Conservation (phyloP, 1,140 invertebrate species). For the Oscheius sp. region DNA sequence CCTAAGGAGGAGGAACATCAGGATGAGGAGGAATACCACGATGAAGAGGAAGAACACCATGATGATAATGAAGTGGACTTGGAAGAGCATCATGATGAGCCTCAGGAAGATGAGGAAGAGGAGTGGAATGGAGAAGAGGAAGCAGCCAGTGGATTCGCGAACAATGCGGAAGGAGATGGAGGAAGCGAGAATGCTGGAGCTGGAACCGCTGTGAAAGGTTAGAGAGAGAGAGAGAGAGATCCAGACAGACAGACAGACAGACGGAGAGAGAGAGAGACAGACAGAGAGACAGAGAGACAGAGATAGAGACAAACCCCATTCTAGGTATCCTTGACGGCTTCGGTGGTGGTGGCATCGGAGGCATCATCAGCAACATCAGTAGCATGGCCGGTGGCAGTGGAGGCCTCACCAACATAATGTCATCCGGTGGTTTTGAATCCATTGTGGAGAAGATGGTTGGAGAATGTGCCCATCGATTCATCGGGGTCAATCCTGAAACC, state of each 20-base stretch:
- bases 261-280: too few species aligned
- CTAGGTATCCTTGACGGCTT: constrained; percentile 46
- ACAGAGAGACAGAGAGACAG: too few species aligned
- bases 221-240: too few species aligned
- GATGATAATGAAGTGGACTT: constrained; percentile 8
- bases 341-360: constrained; percentile 46
- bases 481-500: constrained; percentile 47
- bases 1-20: constrained; percentile 7
- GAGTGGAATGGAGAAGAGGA: constrained; percentile 22
- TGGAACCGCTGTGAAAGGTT: too few species aligned
- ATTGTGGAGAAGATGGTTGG: constrained; percentile 39
- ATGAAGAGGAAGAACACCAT: constrained; percentile 23
- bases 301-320: neutral
- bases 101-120: constrained; percentile 14
- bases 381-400: constrained; percentile 45
- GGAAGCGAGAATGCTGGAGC: neutral
- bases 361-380: constrained; percentile 38
- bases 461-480: constrained; percentile 41
- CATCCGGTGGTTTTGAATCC: constrained; percentile 45
- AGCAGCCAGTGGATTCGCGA: constrained; percentile 1
- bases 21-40: constrained; percentile 11
- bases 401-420: constrained; percentile 47
- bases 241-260: too few species aligned
- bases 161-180: constrained; percentile 28
- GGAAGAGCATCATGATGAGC: neutral